Conservation (phyloP, 2,888 invertebrate species). For the Tetropium fuscum region DNA sequence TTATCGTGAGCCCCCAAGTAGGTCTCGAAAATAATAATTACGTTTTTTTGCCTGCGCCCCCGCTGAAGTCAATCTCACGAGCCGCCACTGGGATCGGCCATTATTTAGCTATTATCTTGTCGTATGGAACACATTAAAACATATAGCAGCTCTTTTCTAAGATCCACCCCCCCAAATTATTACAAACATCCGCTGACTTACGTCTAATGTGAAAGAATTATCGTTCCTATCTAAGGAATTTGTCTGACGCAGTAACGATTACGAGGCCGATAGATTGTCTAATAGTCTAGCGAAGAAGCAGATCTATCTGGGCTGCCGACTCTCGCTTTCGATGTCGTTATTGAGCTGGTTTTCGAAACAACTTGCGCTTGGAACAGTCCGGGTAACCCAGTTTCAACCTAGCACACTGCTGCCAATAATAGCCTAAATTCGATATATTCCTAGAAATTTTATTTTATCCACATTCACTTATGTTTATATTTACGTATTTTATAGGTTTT, state of each 20-base stretch:
- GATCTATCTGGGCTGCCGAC: constrained; percentile 21
- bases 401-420: constrained; percentile 21
- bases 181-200: constrained; percentile 28
- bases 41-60: too few relatives aligned
- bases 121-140: too few relatives aligned
- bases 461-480: too few relatives aligned
- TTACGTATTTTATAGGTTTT: too few relatives aligned
- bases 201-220: constrained; percentile 15
- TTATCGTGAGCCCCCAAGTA: too few relatives aligned
- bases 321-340: constrained; percentile 33
- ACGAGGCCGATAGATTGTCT: neutral
- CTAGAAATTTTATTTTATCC: too few relatives aligned
- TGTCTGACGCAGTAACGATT: constrained; percentile 6
- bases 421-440: constrained; percentile 4
- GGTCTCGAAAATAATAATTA: too few relatives aligned
- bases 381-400: constrained; percentile 36
- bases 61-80: too few relatives aligned
- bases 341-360: constrained; percentile 33
- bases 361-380: constrained; percentile 37
- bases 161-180: too few relatives aligned
- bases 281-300: constrained; percentile 1
- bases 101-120: too few relatives aligned
- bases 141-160: too few relatives aligned
- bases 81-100: too few relatives aligned
- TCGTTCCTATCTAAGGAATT: constrained; percentile 27